Conservation (phyloP, 92 coral and sea anemone species). For the Palythoa caribaeorum region DNA sequence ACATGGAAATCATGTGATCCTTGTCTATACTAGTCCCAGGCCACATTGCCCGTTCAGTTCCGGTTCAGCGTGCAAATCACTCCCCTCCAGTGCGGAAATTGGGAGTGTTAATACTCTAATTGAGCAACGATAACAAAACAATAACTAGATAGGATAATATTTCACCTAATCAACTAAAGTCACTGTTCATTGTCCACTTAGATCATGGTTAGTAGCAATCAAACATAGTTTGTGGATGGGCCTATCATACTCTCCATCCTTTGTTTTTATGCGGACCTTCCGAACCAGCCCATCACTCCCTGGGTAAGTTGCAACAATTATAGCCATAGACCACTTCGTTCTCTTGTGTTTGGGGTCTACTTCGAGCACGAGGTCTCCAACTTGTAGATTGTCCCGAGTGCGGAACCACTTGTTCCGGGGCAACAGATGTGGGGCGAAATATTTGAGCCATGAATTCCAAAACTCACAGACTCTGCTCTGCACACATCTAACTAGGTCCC, state of each 20-base stretch:
- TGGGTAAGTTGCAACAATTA: conserved; percentile 61
- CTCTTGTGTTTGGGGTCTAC: conserved; percentile 51
- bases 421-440: conserved; percentile 57
- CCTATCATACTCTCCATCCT: conserved; percentile 61
- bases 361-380: conserved; percentile 64
- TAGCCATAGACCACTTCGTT: conserved; percentile 69
- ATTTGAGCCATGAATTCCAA: conserved; percentile 40
- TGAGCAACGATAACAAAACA: conserved; percentile 31
- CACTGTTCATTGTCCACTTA: conserved; percentile 4
- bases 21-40: no score
- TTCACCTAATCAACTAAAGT: neutral
- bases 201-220: conserved; percentile 47
- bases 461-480: conserved; percentile 28
- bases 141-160: neutral
- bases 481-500: conserved; percentile 32
- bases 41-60: no score
- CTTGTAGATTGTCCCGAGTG: conserved; percentile 59
- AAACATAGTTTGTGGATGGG: conserved; percentile 58
- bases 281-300: conserved; percentile 66
- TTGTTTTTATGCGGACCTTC: conserved; percentile 67
- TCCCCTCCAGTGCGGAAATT: conserved; percentile 15
- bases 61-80: neutral
- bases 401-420: conserved; percentile 64
- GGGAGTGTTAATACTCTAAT: conserved; percentile 1
- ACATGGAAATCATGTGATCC: no score